phyloP scores from a whole-genome alignment of 2,113 vertebrate species.

The Diphyllodes magnificus region DNA sequence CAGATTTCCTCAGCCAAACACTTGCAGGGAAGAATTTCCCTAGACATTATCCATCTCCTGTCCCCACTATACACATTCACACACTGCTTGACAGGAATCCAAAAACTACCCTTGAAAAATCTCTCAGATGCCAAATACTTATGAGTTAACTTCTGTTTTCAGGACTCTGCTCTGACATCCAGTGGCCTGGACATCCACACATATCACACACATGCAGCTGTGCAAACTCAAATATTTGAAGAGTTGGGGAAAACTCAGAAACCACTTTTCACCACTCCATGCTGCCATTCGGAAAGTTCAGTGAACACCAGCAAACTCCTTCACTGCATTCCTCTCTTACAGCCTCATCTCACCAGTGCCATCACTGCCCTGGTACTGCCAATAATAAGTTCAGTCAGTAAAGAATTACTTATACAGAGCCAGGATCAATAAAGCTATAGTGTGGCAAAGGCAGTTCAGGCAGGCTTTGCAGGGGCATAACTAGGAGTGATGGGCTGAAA shows the following conservation, averaged over 20 bases:
- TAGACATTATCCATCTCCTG: background rate
- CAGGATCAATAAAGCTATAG: slow-evolving; percentile 29
- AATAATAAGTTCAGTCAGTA: background rate
- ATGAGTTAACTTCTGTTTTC: background rate
- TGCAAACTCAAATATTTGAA: background rate
- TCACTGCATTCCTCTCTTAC: background rate
- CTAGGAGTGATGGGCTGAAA: slow-evolving; percentile 43
- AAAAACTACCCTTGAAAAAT: background rate
- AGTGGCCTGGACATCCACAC: background rate
- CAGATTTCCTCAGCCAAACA: background rate
- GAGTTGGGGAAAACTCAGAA: background rate
- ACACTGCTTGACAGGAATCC: background rate
- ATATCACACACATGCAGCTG: background rate
- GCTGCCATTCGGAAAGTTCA: background rate
- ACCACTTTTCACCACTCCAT: background rate
- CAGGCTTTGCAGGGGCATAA: slow-evolving; percentile 20
- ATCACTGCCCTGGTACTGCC: background rate
- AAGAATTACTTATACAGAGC: background rate
- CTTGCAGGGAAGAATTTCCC: background rate
- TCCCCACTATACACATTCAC: background rate
- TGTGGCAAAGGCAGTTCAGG: background rate
- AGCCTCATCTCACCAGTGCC: background rate
- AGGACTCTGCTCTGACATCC: background rate
- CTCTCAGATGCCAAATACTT: background rate
- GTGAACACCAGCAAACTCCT: background rate